Conservation (phyloP, 2,797 vertebrate species). For the Sternarchorhynchus goeldii region DNA sequence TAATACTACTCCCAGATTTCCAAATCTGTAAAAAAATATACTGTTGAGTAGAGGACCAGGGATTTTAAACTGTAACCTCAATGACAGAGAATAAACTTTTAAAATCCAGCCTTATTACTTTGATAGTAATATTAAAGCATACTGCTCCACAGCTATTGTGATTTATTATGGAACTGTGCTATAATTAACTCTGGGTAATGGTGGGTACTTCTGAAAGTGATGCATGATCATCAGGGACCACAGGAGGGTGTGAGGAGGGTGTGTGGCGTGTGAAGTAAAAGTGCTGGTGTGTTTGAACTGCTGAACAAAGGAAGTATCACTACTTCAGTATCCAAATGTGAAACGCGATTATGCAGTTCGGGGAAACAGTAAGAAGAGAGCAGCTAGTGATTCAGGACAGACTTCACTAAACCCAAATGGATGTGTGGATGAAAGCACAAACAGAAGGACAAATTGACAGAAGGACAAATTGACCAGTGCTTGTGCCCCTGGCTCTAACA, state of each 20-base stretch:
- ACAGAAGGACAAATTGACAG: background rate
- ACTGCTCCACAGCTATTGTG: too few species aligned
- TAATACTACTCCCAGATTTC: background rate
- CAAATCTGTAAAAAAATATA: too few species aligned
- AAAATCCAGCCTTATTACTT: too few species aligned
- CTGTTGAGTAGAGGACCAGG: too few species aligned
- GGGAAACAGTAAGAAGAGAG: background rate
- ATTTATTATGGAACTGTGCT: too few species aligned
- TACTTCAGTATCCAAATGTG: background rate
- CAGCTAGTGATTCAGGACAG: background rate
- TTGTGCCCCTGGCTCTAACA: background rate
- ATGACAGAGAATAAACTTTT: too few species aligned
- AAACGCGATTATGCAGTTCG: background rate
- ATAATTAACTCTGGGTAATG: too few species aligned
- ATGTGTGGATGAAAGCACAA: background rate
- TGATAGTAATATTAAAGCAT: too few species aligned
- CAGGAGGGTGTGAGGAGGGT: background rate
- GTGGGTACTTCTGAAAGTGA: too few species aligned
- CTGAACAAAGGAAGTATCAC: background rate
- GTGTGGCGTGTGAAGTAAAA: slow-evolving; percentile 17
- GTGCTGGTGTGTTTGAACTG: background rate
- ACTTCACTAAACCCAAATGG: background rate
- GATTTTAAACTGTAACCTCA: too few species aligned
- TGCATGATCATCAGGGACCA: too few species aligned
- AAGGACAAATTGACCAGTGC: slow-evolving; percentile 8